Evolutionary conservation across 2,113 vertebrate genomes (phyloP).

Genomic region (Labeo rohita): DNA sequence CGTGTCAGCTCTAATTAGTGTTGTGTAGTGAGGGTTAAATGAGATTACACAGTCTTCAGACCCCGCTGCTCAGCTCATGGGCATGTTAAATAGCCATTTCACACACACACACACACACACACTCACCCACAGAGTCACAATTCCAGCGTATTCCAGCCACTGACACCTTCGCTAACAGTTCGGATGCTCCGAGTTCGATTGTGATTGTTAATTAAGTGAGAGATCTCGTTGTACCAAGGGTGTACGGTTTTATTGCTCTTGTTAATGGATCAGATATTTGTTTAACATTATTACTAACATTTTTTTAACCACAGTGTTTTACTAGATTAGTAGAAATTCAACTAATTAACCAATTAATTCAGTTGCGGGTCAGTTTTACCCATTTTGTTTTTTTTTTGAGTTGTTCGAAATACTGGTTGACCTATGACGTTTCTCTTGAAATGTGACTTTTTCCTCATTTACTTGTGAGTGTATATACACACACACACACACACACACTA

Average conservation of each 20-base stretch:
- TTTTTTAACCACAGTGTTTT: not conserved
- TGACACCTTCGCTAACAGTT: slow-evolving; percentile 50
- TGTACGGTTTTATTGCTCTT: not conserved
- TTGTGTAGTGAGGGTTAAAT: slow-evolving; percentile 84
- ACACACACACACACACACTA: no score
- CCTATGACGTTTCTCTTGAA: not conserved
- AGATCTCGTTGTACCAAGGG: not conserved
- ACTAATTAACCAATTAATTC: not conserved
- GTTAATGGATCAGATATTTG: not conserved
- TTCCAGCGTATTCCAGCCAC: slow-evolving; percentile 69
- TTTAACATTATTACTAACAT: not conserved
- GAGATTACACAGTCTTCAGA: slow-evolving; percentile 86
- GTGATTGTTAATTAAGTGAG: not conserved
- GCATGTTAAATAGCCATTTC: slow-evolving; percentile 80
- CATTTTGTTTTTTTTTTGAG: no score
- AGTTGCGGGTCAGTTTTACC: no score
- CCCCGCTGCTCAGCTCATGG: slow-evolving; percentile 80
- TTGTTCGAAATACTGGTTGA: not conserved
- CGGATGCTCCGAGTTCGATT: slow-evolving; percentile 20
- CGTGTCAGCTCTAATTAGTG: slow-evolving; percentile 86
- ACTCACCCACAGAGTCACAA: slow-evolving; percentile 42
- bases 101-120: slow-evolving; percentile 36
- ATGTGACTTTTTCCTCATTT: not conserved
- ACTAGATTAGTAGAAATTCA: not conserved
- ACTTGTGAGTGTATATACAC: no score